Conservation (phyloP, 2,113 vertebrate genomes). For the Nicator chloris region DNA sequence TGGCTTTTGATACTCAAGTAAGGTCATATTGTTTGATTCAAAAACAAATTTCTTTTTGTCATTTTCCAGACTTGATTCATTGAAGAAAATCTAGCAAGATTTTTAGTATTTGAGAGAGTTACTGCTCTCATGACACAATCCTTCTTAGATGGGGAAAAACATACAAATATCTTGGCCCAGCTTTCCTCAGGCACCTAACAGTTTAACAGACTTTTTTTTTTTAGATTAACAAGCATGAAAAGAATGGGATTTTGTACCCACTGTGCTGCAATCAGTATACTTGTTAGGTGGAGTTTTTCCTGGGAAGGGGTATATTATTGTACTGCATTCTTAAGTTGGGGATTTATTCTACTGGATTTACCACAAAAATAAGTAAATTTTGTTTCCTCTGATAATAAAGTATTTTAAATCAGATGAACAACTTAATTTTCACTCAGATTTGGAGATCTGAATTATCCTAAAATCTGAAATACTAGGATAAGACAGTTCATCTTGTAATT, state of each 20-base stretch:
- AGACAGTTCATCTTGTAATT: background rate
- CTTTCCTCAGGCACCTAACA: background rate
- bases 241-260: background rate
- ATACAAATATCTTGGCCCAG: background rate
- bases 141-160: constrained; percentile 1
- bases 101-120: constrained; percentile 20
- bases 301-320: background rate
- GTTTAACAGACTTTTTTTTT: background rate
- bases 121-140: constrained; percentile 48
- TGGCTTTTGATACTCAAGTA: background rate
- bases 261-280: background rate
- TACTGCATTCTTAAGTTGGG: background rate
- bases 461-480: background rate
- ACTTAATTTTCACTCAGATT: background rate
- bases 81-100: constrained; percentile 21
- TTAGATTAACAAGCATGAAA: background rate
- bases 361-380: background rate
- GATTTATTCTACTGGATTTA: background rate
- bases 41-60: constrained; percentile 17
- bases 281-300: constrained; percentile 10
- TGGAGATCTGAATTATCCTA: background rate
- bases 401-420: background rate
- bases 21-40: background rate
- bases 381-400: background rate
- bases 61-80: constrained; percentile 32